A percentile compares a stretch with the other conserved stretches of the same genome.
These are phyloP conservation scores for Myanophis thanlyinensis DNA, from an alignment of 2,113 vertebrate genomes.

Conservation along the genomic window DNA sequence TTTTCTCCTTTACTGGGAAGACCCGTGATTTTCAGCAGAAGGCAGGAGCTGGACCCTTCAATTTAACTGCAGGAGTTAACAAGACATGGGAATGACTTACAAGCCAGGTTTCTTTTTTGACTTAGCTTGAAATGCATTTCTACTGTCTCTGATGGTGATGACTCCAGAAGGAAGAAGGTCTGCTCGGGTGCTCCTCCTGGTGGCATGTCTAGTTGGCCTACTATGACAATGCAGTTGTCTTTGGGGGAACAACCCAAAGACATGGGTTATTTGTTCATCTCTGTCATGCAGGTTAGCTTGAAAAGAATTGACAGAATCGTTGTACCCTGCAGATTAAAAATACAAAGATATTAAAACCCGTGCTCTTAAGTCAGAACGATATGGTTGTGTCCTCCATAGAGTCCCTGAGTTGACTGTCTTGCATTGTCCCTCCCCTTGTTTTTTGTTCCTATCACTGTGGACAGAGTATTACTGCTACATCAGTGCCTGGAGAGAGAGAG, in stretches of 20 bases:
- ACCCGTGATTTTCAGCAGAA: background rate
- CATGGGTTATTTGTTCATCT: background rate
- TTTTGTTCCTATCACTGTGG: background rate
- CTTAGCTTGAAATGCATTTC: rapidly evolving
- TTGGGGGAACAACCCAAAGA: background rate
- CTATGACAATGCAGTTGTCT: no score
- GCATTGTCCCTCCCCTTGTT: background rate
- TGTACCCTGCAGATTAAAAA: background rate
- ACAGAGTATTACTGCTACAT: background rate
- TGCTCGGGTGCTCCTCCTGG: rapidly evolving
- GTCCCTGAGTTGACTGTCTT: background rate
- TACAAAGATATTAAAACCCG: background rate
- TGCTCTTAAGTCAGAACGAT: background rate
- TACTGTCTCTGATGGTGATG: background rate
- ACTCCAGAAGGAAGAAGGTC: background rate
- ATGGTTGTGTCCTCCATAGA: background rate
- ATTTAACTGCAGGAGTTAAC: background rate
- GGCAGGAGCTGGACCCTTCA: no score
- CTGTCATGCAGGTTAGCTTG: background rate
- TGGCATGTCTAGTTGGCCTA: background rate
- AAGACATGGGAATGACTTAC: no score
- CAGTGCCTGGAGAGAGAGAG: background rate
- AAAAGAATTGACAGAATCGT: background rate
- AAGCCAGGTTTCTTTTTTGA: background rate
- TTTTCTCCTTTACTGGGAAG: rapidly evolving